Evolutionary conservation across 2,888 invertebrate species (phyloP), one percentile per base, ranked within the genome.

Genomic region (Agrypnus murinus): DNA sequence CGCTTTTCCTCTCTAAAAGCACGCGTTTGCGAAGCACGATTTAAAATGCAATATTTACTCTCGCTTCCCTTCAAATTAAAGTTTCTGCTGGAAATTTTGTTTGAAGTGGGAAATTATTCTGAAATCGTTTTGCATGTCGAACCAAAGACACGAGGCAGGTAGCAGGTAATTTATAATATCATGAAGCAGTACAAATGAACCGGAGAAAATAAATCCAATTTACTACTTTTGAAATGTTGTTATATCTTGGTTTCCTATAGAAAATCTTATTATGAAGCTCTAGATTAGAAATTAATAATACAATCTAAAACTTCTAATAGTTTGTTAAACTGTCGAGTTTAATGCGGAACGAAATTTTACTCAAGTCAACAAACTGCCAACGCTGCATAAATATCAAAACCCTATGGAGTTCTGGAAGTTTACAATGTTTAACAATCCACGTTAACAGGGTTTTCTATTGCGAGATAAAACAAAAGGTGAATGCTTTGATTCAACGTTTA

Each of bases 21-120:
- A 8, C 15, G 48, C 17, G 5, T 25, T 48, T 48, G 25, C 48
- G 48, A 48, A n/a, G 12, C 25, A 31, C 10, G 14, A n/a, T 32
- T 50, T 50, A 50, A 32, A 32, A 50, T 32, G 50, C 50, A 32
- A 50, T 50, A 50, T 50, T 50, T 50, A 50, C 32, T 32, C 31
- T 12, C 32, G 50, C 6, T 50, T 31, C 12, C 19, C 48, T 43
- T 43, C 43, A 43, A 43, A 48, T 48, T 48, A 50, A 50, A 50
- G 50, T 32, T 50, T 50, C 31, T 0, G 5, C 48, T 25, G 25
- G 48, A n/a, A 19, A 48, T n/a, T 19, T 48, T 48, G 17, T 19
- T 48, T 48, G 25, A 48, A 48, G 25, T 48, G 8, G 43, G 14
- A 50, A 50, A 32, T 50, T 31, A 31, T 50, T 50, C 50, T 4